Percentiles rank a stretch among this genome's conserved stretches.
These are phyloP conservation scores for Seira musarum DNA, from an alignment of 2,888 invertebrate genomes.

Conservation along the genomic window DNA sequence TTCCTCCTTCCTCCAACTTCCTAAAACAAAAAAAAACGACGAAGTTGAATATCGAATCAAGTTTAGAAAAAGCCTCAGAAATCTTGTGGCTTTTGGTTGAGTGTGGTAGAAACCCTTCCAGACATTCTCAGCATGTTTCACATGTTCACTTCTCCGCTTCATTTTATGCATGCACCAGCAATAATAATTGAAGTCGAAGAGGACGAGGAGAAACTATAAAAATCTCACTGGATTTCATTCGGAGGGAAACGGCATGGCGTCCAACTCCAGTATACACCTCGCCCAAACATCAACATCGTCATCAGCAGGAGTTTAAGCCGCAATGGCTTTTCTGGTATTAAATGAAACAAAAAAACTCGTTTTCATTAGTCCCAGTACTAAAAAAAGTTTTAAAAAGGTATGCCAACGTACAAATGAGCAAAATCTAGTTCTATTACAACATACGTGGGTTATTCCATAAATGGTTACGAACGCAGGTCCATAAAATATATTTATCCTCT, in stretches of 20 bases:
- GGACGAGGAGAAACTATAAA: constrained; percentile 7
- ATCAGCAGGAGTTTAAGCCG: no score
- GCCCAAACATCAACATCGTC: constrained; percentile 30
- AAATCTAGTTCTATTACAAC: no score
- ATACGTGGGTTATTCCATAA: no score
- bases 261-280: constrained; percentile 34
- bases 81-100: neutral
- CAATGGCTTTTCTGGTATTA: no score
- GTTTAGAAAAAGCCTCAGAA: neutral
- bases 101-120: constrained; percentile 23
- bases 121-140: constrained; percentile 17
- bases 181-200: neutral
- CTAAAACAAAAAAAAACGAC: constrained; percentile 24
- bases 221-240: constrained; percentile 15
- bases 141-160: constrained; percentile 11
- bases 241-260: constrained; percentile 3
- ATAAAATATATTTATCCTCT: neutral
- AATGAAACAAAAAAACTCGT: constrained; percentile 14
- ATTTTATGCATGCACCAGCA: neutral
- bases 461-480: no score
- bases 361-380: constrained; percentile 8
- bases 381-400: no score
- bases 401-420: no score
- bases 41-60: neutral
- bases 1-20: constrained; percentile 46